These are phyloP conservation scores for Strigamia transsilvanica DNA, from an alignment of 2,888 invertebrate species.

Conservation along the genomic window DNA sequence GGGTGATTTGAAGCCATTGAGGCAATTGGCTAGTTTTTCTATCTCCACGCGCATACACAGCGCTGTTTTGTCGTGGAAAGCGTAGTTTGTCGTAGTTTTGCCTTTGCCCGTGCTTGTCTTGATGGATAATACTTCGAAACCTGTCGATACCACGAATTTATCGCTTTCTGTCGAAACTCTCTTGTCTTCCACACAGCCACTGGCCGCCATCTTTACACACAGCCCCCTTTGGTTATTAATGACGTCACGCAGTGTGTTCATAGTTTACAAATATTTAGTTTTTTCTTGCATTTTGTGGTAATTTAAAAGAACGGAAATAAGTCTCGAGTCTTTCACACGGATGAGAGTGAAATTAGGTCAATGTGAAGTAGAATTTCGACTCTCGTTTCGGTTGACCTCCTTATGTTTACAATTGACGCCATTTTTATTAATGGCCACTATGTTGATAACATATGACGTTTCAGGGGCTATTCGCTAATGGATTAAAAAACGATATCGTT, in stretches of 20 bases:
- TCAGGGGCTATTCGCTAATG: slow-evolving; percentile 14
- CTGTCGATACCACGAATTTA: slow-evolving; percentile 34
- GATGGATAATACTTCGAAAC: slow-evolving; percentile 46
- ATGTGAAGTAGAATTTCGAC: slow-evolving; percentile 15
- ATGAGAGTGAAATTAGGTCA: slow-evolving; percentile 14
- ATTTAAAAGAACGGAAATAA: neutral
- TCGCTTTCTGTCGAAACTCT: slow-evolving; percentile 49
- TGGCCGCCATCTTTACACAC: slow-evolving; percentile 52
- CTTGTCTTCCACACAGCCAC: slow-evolving; percentile 51
- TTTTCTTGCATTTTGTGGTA: neutral
- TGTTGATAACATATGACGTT: neutral
- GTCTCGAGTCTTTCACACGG: neutral
- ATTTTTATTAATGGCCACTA: slow-evolving; percentile 29
- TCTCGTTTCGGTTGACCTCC: slow-evolving; percentile 38
- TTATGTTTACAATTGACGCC: slow-evolving; percentile 18
- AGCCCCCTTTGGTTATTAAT: slow-evolving; percentile 38
- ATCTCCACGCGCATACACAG: slow-evolving; percentile 43
- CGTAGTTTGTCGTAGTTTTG: slow-evolving; percentile 1
- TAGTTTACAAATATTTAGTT: neutral
- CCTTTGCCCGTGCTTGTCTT: slow-evolving; percentile 29
- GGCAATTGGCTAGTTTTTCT: slow-evolving; percentile 40
- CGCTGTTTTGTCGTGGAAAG: slow-evolving; percentile 24
- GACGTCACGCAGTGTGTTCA: slow-evolving; percentile 16
- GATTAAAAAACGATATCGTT: neutral
- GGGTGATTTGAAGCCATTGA: slow-evolving; percentile 48